These are phyloP conservation scores for Nephrocerus scutellatus DNA, from an alignment of 2,888 invertebrate species.

Conservation along the genomic window DNA sequence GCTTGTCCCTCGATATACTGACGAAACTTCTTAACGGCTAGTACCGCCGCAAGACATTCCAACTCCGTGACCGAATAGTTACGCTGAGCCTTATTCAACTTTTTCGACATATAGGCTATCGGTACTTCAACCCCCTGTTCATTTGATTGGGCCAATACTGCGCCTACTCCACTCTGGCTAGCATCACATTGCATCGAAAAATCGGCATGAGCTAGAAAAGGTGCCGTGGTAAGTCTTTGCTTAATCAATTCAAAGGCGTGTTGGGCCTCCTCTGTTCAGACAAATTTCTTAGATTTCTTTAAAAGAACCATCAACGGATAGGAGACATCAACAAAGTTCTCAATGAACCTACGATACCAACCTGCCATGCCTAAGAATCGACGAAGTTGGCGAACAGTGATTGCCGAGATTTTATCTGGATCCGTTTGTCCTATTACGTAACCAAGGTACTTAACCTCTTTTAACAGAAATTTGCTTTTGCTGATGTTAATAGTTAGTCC, in stretches of 20 bases:
- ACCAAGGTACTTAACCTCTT: slow-evolving; percentile 1
- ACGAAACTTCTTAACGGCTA: slow-evolving; percentile 10
- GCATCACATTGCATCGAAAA: slow-evolving; percentile 18
- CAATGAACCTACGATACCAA: slow-evolving; percentile 3
- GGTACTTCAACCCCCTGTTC: slow-evolving; percentile 10
- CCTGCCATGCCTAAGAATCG: slow-evolving; percentile 4
- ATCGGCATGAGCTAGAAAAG: slow-evolving; percentile 11
- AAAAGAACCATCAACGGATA: slow-evolving; percentile 4
- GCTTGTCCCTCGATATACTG: slow-evolving; percentile 13
- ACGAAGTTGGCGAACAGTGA: not conserved
- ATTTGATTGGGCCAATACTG: slow-evolving; percentile 12
- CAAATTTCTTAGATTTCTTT: not conserved
- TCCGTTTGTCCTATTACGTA: too few species aligned
- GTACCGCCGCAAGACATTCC: slow-evolving; percentile 12
- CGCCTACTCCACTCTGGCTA: slow-evolving; percentile 11
- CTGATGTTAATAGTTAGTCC: too few species aligned
- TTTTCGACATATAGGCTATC: slow-evolving; percentile 16
- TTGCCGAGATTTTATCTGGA: not conserved
- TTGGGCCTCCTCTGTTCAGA: slow-evolving; percentile 1
- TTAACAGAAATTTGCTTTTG: too few species aligned
- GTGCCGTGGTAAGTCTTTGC: slow-evolving; percentile 7
- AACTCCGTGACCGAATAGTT: slow-evolving; percentile 11
- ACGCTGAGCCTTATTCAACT: slow-evolving; percentile 16
- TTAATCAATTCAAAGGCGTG: slow-evolving; percentile 11
- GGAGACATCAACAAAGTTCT: not conserved